Base-by-base conservation (phyloP, 2,797 vertebrate species). In the Manis pentadactyla region DNA sequence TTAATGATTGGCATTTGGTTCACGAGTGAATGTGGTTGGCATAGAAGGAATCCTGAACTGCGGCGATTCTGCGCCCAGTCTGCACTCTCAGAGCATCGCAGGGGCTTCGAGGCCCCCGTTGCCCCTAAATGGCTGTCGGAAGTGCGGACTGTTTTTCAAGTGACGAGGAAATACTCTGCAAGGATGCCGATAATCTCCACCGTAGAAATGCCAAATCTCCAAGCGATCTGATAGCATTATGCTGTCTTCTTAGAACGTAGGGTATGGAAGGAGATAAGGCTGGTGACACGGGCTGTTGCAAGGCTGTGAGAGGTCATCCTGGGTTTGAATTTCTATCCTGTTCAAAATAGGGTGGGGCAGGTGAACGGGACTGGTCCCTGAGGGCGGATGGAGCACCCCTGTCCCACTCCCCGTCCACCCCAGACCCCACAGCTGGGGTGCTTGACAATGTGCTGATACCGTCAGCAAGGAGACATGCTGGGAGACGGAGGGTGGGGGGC, bases 271-370 rank as follows among this genome's bases (percentile, higher is more conserved):
- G 34, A 85, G 63, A n/a, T 69, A 37, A 85, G 5, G 14, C 53
- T 94, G 49, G 53, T 69, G 25, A 82, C 14, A 14, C 23, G 37
- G 71, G 9, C 53, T 79, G 73, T 15, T 74, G 25, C 27, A 31
- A 94, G 53, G 34, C 49, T 63, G 1, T 42, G 25, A 57, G 51
- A 82, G 23, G 27, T 31, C 64, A 17, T 0, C 10, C 37, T 66
- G 46, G 53, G 49, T 68, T 59, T 74, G 59, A 55, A 71, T 75
- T 93, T 82, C 64, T 77, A 14, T 49, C 39, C 31, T 93, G 66
- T 75, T 63, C 77, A 57, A 27, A 17, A 37, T 63, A 29, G 74
- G 53, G 37, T 31, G 25, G 25, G 7, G 4, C 61, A 59, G 78
- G 34, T 34, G 59, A 75, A 21, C 25, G 61, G 85, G 73, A 68